Evolutionary conservation across 2,888 invertebrate species (phyloP).

Genomic region (Apantesis nais): DNA sequence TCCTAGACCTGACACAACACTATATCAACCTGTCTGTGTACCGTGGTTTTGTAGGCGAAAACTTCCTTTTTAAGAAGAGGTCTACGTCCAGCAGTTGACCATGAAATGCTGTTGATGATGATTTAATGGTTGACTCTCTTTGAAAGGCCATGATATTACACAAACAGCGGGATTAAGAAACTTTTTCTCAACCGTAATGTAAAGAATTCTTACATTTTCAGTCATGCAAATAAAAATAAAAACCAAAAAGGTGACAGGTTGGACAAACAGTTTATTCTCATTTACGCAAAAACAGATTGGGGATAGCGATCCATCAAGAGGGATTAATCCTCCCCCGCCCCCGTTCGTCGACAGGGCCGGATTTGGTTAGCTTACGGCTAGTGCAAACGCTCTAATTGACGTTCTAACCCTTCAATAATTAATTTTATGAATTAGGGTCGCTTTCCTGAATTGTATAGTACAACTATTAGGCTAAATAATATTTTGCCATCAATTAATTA

Average conservation of each 20-base stretch:
- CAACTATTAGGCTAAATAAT: background rate
- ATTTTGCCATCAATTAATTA: background rate
- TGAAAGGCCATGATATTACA: background rate
- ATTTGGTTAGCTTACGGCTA: conserved; percentile 43
- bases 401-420: conserved; percentile 39
- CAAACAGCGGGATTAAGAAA: background rate
- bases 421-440: conserved; percentile 38
- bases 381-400: conserved; percentile 46
- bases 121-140: background rate
- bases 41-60: too few relatives aligned
- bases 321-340: conserved; percentile 59
- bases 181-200: background rate
- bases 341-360: conserved; percentile 44
- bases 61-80: too few relatives aligned
- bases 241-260: conserved; percentile 45
- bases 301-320: conserved; percentile 67
- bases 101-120: too few relatives aligned
- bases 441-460: background rate
- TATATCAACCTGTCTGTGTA: too few relatives aligned
- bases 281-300: conserved; percentile 68
- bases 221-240: conserved; percentile 30
- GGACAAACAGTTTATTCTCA: conserved; percentile 65
- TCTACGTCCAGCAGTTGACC: too few relatives aligned
- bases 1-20: too few relatives aligned
- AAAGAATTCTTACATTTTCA: background rate